Percentiles rank a stretch among this genome's conserved stretches.
Conservation (phyloP, 2,888 invertebrate species). For the Julus scandinavius region DNA sequence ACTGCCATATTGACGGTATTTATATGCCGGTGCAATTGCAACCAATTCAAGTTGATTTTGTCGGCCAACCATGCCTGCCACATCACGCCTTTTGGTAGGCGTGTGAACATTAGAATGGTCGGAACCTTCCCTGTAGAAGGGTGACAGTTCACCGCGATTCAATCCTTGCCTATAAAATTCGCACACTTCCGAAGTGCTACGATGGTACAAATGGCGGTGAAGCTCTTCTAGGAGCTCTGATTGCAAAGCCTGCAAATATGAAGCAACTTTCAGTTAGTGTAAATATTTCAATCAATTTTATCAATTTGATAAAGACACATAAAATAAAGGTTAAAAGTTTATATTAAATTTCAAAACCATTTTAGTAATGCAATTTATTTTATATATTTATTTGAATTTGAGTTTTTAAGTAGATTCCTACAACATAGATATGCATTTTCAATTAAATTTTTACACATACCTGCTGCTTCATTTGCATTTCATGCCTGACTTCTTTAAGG, state of each 20-base stretch:
- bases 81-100: not conserved
- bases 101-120: constrained; percentile 66
- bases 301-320: too few relatives aligned
- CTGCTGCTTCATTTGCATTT: constrained; percentile 77
- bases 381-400: too few relatives aligned
- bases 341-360: too few relatives aligned
- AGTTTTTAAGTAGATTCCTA: too few relatives aligned
- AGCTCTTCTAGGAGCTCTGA: constrained; percentile 72
- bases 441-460: constrained; percentile 62
- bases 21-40: constrained; percentile 53
- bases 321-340: too few relatives aligned
- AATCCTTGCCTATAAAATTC: constrained; percentile 74
- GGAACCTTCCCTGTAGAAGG: constrained; percentile 71
- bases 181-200: constrained; percentile 70
- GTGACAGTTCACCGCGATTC: constrained; percentile 64
- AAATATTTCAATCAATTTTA: too few relatives aligned
- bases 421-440: too few relatives aligned
- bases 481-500: constrained; percentile 79
- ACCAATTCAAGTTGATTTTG: constrained; percentile 53
- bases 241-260: constrained; percentile 43
- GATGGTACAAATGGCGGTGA: constrained; percentile 77
- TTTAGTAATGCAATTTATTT: too few relatives aligned
- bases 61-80: not conserved
- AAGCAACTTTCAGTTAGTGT: not conserved
- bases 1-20: constrained; percentile 52